These are phyloP conservation scores for Caenorhabditis remanei DNA, from an alignment of 1,140 invertebrate genomes.

Conservation along the genomic window DNA sequence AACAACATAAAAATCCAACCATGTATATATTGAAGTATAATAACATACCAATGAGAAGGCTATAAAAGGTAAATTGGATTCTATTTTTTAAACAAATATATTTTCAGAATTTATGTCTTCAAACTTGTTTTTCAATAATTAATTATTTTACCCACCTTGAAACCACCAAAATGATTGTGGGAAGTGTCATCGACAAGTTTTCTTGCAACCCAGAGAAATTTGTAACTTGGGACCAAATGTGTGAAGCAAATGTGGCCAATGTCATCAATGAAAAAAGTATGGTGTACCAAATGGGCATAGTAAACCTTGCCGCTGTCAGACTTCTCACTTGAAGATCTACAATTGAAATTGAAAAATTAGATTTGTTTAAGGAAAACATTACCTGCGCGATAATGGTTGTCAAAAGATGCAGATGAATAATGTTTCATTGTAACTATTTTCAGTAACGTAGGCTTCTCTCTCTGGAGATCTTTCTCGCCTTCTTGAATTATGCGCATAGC, in stretches of 20 bases:
- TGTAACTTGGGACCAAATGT: slow-evolving; percentile 72
- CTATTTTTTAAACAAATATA: neutral
- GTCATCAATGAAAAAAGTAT: slow-evolving; percentile 71
- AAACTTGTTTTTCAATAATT: no score
- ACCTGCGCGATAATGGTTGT: slow-evolving; percentile 66
- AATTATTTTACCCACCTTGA: slow-evolving; percentile 71
- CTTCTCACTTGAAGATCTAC: slow-evolving; percentile 70
- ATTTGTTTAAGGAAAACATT: neutral
- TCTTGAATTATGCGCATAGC: slow-evolving; percentile 65
- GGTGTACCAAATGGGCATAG: slow-evolving; percentile 72
- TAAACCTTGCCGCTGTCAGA: slow-evolving; percentile 65
- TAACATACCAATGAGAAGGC: slow-evolving; percentile 66
- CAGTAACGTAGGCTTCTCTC: slow-evolving; percentile 58
- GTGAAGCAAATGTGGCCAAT: slow-evolving; percentile 69
- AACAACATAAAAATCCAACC: slow-evolving; percentile 69
- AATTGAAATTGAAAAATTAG: neutral
- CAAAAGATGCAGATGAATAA: slow-evolving; percentile 71
- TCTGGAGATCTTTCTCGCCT: slow-evolving; percentile 10
- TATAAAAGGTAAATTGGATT: slow-evolving; percentile 31
- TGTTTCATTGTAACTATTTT: slow-evolving; percentile 63
- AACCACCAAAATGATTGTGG: slow-evolving; percentile 64
- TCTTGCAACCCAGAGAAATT: slow-evolving; percentile 68
- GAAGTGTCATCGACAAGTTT: slow-evolving; percentile 55
- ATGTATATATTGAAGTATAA: slow-evolving; percentile 70
- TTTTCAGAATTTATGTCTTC: no score